phyloP scores from a whole-genome alignment of 2,797 vertebrate species.

The Parauchenoglanis ngamensis region DNA sequence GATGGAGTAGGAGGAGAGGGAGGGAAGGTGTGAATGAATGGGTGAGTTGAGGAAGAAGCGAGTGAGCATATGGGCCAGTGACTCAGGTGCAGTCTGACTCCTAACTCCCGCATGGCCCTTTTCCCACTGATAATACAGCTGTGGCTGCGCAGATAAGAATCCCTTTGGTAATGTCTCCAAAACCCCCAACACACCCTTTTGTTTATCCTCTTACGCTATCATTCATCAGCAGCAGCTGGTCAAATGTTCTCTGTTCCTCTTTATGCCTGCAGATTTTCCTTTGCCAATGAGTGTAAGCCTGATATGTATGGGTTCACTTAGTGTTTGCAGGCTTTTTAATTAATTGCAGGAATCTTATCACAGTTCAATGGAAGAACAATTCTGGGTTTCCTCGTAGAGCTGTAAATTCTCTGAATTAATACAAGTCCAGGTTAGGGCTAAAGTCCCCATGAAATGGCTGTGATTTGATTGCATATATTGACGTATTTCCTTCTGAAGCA shows the following conservation, averaged over 20 bases:
- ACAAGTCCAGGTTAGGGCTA: background rate
- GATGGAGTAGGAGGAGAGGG: background rate
- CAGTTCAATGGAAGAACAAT: background rate
- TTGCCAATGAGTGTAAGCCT: background rate
- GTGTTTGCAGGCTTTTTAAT: background rate
- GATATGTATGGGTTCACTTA: background rate
- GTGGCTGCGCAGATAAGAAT: conserved; percentile 48
- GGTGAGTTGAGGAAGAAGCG: background rate
- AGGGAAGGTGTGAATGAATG: background rate
- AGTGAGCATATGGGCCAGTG: background rate
- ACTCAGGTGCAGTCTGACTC: conserved; percentile 36
- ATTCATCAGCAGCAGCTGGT: conserved; percentile 15
- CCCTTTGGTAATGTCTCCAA: conserved; percentile 30
- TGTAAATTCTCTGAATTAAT: conserved; percentile 21
- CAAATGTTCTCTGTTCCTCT: conserved; percentile 20
- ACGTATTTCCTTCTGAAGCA: background rate
- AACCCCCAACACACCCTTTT: conserved; percentile 10
- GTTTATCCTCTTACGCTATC: conserved; percentile 21
- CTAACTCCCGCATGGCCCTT: conserved; percentile 31
- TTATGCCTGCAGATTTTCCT: background rate
- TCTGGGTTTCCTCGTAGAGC: background rate
- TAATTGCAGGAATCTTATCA: conserved; percentile 1
- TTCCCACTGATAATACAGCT: conserved; percentile 34
- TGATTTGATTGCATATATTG: background rate
- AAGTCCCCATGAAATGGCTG: background rate